These are phyloP conservation scores for Drosophila mayri DNA, from an alignment of 1,140 invertebrate species.

Conservation along the genomic window DNA sequence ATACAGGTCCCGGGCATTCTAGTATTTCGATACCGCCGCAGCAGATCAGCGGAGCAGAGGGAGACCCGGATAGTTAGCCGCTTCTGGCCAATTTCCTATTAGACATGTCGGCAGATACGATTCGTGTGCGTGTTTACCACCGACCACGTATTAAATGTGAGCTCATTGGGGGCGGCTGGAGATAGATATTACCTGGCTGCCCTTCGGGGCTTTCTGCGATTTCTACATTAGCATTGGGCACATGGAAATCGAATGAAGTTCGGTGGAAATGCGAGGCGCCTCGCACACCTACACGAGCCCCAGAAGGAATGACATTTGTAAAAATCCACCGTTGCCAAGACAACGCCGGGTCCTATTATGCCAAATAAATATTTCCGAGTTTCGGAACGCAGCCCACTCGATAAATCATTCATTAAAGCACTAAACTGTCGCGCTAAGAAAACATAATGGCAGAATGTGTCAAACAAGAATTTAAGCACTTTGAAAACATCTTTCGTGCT, in stretches of 20 bases:
- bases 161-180: slow-evolving; percentile 38
- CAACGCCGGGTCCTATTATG: slow-evolving; percentile 14
- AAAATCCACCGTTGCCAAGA: slow-evolving; percentile 19
- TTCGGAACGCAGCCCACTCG: slow-evolving; percentile 12
- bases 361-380: slow-evolving; percentile 30
- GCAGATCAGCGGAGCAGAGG: slow-evolving; percentile 32
- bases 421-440: slow-evolving; percentile 35
- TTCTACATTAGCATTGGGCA: slow-evolving; percentile 33
- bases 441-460: slow-evolving; percentile 47
- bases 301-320: slow-evolving; percentile 16
- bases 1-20: slow-evolving; percentile 57
- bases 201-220: slow-evolving; percentile 49
- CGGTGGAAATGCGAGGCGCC: not conserved
- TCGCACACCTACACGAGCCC: slow-evolving; percentile 15
- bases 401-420: slow-evolving; percentile 51
- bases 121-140: slow-evolving; percentile 48
- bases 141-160: slow-evolving; percentile 51
- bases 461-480: slow-evolving; percentile 49
- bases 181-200: slow-evolving; percentile 49
- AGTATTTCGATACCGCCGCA: slow-evolving; percentile 38
- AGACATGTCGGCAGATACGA: slow-evolving; percentile 56
- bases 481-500: slow-evolving; percentile 24
- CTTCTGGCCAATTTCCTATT: slow-evolving; percentile 58
- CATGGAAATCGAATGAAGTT: slow-evolving; percentile 38
- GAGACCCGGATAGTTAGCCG: slow-evolving; percentile 34